These are phyloP conservation scores for Chromobotia macracanthus DNA, from an alignment of 2,797 vertebrate species.

Conservation along the genomic window DNA sequence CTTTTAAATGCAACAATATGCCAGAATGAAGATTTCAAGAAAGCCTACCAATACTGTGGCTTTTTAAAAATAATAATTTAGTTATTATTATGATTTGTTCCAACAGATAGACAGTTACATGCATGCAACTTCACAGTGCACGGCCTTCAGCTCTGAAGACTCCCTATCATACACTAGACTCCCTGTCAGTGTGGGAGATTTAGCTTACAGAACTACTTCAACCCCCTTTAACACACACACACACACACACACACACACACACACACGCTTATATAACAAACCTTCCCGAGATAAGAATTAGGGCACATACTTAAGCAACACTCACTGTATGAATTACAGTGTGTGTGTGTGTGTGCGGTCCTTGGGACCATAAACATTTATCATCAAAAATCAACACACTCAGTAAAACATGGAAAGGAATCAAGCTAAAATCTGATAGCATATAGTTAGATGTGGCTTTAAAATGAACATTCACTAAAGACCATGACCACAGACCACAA, in stretches of 20 bases:
- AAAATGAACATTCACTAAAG: neutral
- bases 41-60: neutral
- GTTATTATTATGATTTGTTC: no score
- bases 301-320: constrained; percentile 17
- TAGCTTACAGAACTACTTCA: neutral
- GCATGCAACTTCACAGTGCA: neutral
- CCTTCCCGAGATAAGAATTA: constrained; percentile 7
- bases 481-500: neutral
- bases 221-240: constrained; percentile 1
- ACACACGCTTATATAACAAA: constrained; percentile 13
- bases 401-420: constrained; percentile 21
- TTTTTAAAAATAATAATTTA: no score
- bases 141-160: neutral
- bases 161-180: neutral
- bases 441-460: neutral
- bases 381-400: constrained; percentile 39
- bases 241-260: constrained; percentile 37
- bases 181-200: neutral
- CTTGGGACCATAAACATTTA: constrained; percentile 27
- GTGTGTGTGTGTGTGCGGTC: constrained; percentile 8
- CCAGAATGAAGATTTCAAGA: neutral
- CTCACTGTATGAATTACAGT: neutral
- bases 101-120: neutral
- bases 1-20: constrained; percentile 6
- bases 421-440: constrained; percentile 25